Base-by-base conservation (phyloP, 2,888 invertebrate species). In the Cataglyphis cursor region DNA sequence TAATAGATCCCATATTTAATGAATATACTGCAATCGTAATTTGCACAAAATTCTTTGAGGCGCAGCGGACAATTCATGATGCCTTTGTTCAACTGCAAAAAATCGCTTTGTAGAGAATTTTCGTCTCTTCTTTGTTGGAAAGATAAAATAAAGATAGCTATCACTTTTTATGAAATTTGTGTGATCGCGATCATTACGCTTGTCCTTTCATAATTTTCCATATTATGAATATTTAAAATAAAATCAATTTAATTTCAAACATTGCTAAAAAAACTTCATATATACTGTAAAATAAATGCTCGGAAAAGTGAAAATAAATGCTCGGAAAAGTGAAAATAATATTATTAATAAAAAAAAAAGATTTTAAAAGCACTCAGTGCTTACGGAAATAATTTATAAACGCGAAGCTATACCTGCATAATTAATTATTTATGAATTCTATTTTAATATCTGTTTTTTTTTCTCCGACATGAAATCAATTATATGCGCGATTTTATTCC, bases 141-240 rank as follows among this genome's bases (percentile, higher is more conserved):
- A n/a, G 4, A 8, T 44, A n/a, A 70, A 61, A 70, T 48, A 70
- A 70, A 59, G 59, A 70, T 70, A 70, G 35, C 61, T 80, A 28
- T 80, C 35, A 80, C 48, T 80, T 80, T 57, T 59, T 44, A 12
- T 35, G 18, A 24, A 59, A 70, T 70, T 21, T 44, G 21, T 57
- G n/a, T 10, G 24, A 66, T 68, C 41, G 35, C 70, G 35, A 59
- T 70, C 31, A 70, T 80, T 59, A 78, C 21, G 59, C 70, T 80
- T 78, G 68, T 78, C 66, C 44, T 68, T 70, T 70, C 59, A 54
- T 5, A 65, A 59, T 44, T 76, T 51, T 54, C 21, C 8, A 6
- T 38, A 41, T 54, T 66, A 9, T 54, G 18, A 51, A 41, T 51
- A 12, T 66, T 54, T 66, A 41, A 12, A 54, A 24, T 54, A 24